Base-by-base conservation (phyloP, 2,113 vertebrate genomes). In the Numida meleagris region DNA sequence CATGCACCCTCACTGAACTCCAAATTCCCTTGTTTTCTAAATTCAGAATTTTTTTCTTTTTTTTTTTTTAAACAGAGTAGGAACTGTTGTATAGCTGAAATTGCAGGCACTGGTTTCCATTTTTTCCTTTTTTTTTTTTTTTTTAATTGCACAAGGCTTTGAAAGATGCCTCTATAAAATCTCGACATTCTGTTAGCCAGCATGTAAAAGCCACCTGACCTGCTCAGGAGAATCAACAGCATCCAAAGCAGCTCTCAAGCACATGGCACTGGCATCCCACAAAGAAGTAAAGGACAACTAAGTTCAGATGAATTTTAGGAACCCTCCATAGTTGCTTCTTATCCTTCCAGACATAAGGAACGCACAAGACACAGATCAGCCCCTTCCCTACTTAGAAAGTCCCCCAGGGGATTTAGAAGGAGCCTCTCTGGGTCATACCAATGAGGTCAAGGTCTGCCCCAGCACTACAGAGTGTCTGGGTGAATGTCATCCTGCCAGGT, bases 321-420 rank as follows among this genome's bases (percentile, higher is more conserved):
- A 93, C 61, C 20, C 23, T 83, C 42, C 48, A 27, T 63, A 40
- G 46, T 6, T 88, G 68, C 53, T 87, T 95, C 88, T 88, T 65
- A 75, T 31, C 89, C 85, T 91, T 91, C 91, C 95, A 95, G 93
- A 96, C 84, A 89, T 66, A 61, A 94, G 88, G 90, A 91, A 95
- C 77, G 84, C 16, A 76, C 74, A 82, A 82, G 67, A 67, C 7
- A 8, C 51, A 88, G 57, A 94, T 97, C 92, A 16, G 6, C 70
- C 89, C n/a, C 57, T 86, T 94, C 96, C 89, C 36, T 78, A 93
- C 74, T 94, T 96, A 94, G 90, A 88, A 95, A 86, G 73, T 88
- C 90, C 90, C 57, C 76, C 62, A 68, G 43, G 53, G 88, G 96
- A 95, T 93, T 94, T 95, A 95, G 74, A 86, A 91, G 96, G 93